A percentile compares a stretch with the other conserved stretches of the same genome.
Evolutionary conservation across 2,888 invertebrate species (phyloP).

Genomic region (Ectemnius continuus): DNA sequence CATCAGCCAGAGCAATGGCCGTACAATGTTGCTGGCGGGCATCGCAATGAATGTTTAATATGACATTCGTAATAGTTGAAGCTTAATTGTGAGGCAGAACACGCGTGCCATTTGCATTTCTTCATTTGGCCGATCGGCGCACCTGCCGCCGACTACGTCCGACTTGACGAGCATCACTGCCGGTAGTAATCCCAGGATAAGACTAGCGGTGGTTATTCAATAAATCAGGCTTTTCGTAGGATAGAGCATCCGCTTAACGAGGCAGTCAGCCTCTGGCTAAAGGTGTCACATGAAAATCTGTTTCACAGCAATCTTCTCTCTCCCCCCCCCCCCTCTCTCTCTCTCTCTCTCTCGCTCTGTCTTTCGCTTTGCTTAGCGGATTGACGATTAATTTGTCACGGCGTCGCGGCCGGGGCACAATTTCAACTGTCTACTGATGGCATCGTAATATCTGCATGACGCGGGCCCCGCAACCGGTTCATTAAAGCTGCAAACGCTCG

Average conservation of each 20-base stretch:
- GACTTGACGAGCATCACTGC: not conserved
- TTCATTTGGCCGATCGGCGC: not conserved
- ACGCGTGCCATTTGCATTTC: not conserved
- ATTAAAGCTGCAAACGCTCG: slow-evolving; percentile 62
- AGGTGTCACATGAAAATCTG: slow-evolving; percentile 1
- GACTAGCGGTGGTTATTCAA: slow-evolving; percentile 3
- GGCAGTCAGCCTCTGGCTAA: not conserved
- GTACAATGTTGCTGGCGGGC: not conserved
- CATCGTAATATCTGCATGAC: slow-evolving; percentile 60
- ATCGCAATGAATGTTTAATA: not conserved
- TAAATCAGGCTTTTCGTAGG: slow-evolving; percentile 2
- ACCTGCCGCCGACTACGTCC: not conserved
- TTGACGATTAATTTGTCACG: slow-evolving; percentile 64
- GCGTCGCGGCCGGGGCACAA: slow-evolving; percentile 48
- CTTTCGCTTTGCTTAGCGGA: not conserved
- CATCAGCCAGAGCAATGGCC: not conserved
- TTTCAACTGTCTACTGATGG: slow-evolving; percentile 59
- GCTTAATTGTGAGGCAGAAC: not conserved
- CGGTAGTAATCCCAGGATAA: not conserved
- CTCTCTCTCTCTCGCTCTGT: not conserved
- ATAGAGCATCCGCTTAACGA: not conserved
- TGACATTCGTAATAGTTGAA: not conserved
- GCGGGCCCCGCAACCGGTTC: slow-evolving; percentile 65
- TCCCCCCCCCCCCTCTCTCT: not conserved
- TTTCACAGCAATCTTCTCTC: not conserved